Evolutionary conservation across 2,797 vertebrate species (phyloP), one percentile per base, ranked within the genome.

Genomic region (Myioborus miniatus): DNA sequence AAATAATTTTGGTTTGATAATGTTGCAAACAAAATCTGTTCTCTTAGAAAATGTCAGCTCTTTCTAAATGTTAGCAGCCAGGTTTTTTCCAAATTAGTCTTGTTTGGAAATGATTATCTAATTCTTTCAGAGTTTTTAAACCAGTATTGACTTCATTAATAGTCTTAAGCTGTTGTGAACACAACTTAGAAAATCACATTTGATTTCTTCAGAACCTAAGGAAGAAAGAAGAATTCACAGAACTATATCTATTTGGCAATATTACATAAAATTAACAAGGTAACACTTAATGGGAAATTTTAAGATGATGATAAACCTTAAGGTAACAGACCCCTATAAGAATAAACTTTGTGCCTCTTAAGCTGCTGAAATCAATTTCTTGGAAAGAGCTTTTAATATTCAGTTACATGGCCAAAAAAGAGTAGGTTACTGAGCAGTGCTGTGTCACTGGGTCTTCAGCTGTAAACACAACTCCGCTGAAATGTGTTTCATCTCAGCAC

Each of bases 141-240:
- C 22, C 18, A 7, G 0, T 52, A 32, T 39, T 32, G 24, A 67
- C 30, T 79, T 90, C 27, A 39, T 52, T 69, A 41, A 46, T 39
- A 44, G 15, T 47, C n/a, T 90, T 86, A 75, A 68, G 30, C 27
- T 58, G 17, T 37, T 62, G 4, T 32, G n/a, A 89, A 62, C 10
- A 76, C 76, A 93, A 53, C 22, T 53, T 68, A n/a, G 0, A 72
- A 88, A 72, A 93, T 43, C 37, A 46, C 30, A 39, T 78, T 81
- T 62, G 15, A 36, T 86, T 90, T 88, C 86, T 90, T 93, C 65
- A 50, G 63, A 90, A 83, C 20, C 39, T 69, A 65, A 79, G 47
- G 43, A 77, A 81, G 67, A 83, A 64, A 62, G 16, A 80, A 20
- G 59, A 69, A 75, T 78, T 90, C 24, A 55, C 36, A 67, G 50